Evolutionary conservation across 2,888 invertebrate genomes (phyloP).

Genomic region (Cephus spinipes): DNA sequence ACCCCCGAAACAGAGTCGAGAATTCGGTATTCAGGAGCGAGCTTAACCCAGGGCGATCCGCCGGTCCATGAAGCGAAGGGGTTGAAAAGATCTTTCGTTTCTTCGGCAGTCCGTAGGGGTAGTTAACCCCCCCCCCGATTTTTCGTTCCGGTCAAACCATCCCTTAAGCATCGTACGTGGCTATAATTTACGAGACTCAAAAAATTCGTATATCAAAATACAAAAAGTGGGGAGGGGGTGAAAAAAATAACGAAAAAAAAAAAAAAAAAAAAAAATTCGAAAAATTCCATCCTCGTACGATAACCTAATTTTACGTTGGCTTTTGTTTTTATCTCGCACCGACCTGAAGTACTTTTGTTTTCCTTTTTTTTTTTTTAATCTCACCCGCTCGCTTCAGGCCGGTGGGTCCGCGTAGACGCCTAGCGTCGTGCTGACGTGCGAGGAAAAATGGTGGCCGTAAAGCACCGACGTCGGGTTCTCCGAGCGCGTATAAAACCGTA

Average conservation of each 20-base stretch:
- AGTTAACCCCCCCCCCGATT: neutral
- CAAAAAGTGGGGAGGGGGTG: no score
- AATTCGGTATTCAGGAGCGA: slow-evolving; percentile 43
- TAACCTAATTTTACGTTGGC: neutral
- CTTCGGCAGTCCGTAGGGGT: neutral
- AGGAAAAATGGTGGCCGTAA: slow-evolving; percentile 4
- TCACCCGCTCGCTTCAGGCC: neutral
- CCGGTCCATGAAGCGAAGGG: neutral
- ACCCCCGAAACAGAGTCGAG: slow-evolving; percentile 30
- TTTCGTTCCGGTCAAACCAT: neutral
- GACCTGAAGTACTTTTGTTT: neutral
- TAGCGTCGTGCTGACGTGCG: neutral
- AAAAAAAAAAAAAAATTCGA: neutral
- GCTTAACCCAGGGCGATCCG: slow-evolving; percentile 30
- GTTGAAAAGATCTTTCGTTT: slow-evolving; percentile 1
- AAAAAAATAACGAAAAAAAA: neutral
- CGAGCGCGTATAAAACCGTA: slow-evolving; percentile 11
- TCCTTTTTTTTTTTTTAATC: neutral
- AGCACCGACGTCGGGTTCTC: neutral
- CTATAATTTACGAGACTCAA: neutral
- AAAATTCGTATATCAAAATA: neutral
- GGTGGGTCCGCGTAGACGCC: neutral
- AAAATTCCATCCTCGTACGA: neutral
- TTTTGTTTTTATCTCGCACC: neutral
- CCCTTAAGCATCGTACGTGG: neutral